These are phyloP conservation scores for Marasmarcha lunaedactyla DNA, from an alignment of 2,888 invertebrate species.

Conservation along the genomic window DNA sequence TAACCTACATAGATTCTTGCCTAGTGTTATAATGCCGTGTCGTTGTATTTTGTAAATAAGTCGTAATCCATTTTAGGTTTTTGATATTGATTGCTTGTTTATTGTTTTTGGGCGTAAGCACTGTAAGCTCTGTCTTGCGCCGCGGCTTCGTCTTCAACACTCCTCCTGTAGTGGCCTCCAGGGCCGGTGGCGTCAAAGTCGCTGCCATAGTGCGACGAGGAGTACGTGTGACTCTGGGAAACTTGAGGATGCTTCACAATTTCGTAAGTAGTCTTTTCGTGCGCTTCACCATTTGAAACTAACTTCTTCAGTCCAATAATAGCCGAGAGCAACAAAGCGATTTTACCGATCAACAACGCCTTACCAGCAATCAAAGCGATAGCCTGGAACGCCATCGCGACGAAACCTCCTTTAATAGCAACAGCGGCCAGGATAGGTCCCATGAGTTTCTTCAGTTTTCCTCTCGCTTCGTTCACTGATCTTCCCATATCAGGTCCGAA, in stretches of 20 bases:
- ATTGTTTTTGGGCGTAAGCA: slow-evolving; percentile 58
- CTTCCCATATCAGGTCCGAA: slow-evolving; percentile 55
- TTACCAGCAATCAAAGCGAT: slow-evolving; percentile 84
- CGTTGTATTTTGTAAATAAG: slow-evolving; percentile 46
- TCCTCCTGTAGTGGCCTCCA: slow-evolving; percentile 72
- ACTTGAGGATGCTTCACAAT: slow-evolving; percentile 89
- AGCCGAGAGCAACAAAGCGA: slow-evolving; percentile 82
- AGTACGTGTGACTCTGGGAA: slow-evolving; percentile 81
- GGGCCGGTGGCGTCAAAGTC: slow-evolving; percentile 71
- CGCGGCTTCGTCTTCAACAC: slow-evolving; percentile 70
- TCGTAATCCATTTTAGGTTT: slow-evolving; percentile 33
- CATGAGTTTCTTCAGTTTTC: slow-evolving; percentile 74
- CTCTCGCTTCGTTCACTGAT: slow-evolving; percentile 64
- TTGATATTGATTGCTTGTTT: slow-evolving; percentile 17
- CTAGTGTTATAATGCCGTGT: slow-evolving; percentile 24
- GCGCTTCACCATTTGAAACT: slow-evolving; percentile 73
- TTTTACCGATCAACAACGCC: slow-evolving; percentile 85
- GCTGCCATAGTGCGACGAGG: slow-evolving; percentile 74
- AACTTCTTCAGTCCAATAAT: slow-evolving; percentile 86
- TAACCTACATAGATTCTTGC: neutral
- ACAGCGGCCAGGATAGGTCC: slow-evolving; percentile 77
- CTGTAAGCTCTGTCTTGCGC: slow-evolving; percentile 75
- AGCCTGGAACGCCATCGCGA: slow-evolving; percentile 80
- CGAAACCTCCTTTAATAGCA: slow-evolving; percentile 77
- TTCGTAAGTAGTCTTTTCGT: slow-evolving; percentile 86